These are phyloP conservation scores for Acrocephalus scirpaceus DNA, from an alignment of 2,797 vertebrate genomes.

Conservation along the genomic window DNA sequence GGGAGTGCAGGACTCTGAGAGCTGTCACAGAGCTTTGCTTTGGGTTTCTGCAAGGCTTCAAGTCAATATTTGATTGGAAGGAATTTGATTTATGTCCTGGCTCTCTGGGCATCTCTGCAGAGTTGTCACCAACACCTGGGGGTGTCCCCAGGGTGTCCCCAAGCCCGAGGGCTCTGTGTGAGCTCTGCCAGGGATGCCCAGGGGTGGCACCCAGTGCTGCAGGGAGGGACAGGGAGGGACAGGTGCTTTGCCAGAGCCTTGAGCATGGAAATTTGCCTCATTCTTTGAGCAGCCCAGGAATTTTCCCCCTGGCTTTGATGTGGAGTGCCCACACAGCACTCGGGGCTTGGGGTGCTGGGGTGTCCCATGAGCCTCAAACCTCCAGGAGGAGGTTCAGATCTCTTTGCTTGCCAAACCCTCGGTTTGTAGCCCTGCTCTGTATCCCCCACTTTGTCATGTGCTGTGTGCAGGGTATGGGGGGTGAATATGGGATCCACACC, in stretches of 20 bases:
- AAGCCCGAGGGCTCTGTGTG: accelerated
- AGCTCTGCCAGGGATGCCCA: background rate
- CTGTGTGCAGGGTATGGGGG: accelerated
- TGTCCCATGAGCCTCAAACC: background rate
- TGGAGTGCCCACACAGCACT: background rate
- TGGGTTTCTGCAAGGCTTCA: background rate
- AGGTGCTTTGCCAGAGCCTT: background rate
- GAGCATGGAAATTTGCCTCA: too few species aligned
- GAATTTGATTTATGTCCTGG: background rate
- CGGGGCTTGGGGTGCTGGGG: background rate
- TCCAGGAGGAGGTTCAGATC: background rate
- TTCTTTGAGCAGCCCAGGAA: background rate
- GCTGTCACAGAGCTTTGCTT: background rate
- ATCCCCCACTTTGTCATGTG: background rate
- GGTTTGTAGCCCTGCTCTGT: background rate
- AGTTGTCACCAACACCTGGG: background rate
- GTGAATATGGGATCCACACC: background rate
- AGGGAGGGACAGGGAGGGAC: background rate
- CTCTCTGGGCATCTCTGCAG: background rate
- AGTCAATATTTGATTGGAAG: background rate
- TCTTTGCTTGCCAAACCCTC: background rate
- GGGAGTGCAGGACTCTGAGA: background rate
- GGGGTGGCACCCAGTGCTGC: background rate
- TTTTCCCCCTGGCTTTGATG: accelerated
- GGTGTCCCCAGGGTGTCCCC: background rate